Conservation (phyloP, 2,888 invertebrate species). For the Ichneumoninae sp. region DNA sequence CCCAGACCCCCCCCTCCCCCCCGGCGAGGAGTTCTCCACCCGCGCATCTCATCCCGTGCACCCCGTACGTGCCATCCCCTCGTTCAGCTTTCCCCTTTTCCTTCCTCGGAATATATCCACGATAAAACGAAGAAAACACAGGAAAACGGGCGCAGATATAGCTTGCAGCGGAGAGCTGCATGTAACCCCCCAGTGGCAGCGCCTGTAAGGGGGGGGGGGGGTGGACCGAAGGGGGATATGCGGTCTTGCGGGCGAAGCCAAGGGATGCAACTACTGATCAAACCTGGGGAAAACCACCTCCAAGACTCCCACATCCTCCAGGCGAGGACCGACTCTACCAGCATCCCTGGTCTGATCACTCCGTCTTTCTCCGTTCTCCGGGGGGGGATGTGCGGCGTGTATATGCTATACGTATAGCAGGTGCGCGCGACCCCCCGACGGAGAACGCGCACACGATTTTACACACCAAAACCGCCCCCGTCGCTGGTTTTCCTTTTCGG, state of each 20-base stretch:
- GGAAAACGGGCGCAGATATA: conserved; percentile 42
- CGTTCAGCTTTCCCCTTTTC: conserved; percentile 21
- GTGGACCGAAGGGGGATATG: conserved; percentile 43
- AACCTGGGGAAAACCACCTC: conserved; percentile 66
- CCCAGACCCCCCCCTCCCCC: conserved; percentile 61
- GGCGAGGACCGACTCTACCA: conserved; percentile 41
- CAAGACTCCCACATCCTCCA: conserved; percentile 59
- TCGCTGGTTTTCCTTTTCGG: conserved; percentile 59
- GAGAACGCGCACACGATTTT: conserved; percentile 61
- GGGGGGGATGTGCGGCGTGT: not conserved
- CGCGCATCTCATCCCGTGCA: conserved; percentile 57
- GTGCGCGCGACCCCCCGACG: conserved; percentile 58
- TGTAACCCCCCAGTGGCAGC: conserved; percentile 34
- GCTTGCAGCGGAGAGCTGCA: conserved; percentile 20
- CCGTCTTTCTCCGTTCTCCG: conserved; percentile 47
- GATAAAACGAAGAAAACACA: conserved; percentile 53
- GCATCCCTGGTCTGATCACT: conserved; percentile 47
- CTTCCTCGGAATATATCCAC: conserved; percentile 7
- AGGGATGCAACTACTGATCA: conserved; percentile 70
- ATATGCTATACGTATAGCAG: conserved; percentile 43
- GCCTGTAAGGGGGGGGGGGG: conserved; percentile 22
- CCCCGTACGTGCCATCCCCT: conserved; percentile 55
- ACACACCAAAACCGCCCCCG: conserved; percentile 57
- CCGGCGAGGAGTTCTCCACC: conserved; percentile 58
- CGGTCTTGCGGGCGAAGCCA: conserved; percentile 58